Base-by-base conservation (phyloP, 2,113 vertebrate genomes). In the Athene noctua region DNA sequence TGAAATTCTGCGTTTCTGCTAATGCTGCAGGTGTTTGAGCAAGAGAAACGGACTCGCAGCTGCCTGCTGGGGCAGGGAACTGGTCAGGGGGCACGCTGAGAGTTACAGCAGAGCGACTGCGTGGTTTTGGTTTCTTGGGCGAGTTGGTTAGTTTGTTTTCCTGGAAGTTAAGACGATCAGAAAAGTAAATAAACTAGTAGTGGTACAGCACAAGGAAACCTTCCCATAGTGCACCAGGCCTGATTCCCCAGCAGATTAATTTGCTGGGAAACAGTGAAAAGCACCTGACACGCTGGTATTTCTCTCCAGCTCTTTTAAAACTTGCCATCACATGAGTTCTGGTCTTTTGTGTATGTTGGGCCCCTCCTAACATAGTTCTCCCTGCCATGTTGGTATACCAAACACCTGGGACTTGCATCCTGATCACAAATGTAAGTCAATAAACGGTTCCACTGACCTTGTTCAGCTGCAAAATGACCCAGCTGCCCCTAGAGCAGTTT, bases 21-120 rank as follows among this genome's bases (percentile, higher is more conserved):
- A 2, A 3, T 29, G 40, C n/a, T 38, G 65, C 32, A 2, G 30
- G 11, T 19, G 29, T 30, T 34, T 2, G 51, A 20, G 44, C 29
- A 8, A 6, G 18, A 32, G 2, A 5, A 20, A 29, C 1, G 26
- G 51, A 14, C 26, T 27, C 1, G 0, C 14, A 15, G 1, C 10
- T 23, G 0, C 57, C 32, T 36, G 32, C 44, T 9, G 0, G 34
- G 29, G 32, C 14, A 13, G 9, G 6, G 10, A 25, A 3, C 22
- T 6, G 42, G 17, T 16, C 4, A 16, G 5, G 77, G 77, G 49
- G 42, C 10, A 2, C 0, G 4, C 10, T 15, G 79, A 32, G 61
- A 29, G 34, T 12, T 20, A 10, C 18, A 15, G 70, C 18, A 13
- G 46, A 11, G 4, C 8, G 5, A 14, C 40, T 13, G 13, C 8